These are phyloP conservation scores for Epizoanthus scotinus DNA, from an alignment of 92 coral and sea anemone genomes.

Conservation along the genomic window DNA sequence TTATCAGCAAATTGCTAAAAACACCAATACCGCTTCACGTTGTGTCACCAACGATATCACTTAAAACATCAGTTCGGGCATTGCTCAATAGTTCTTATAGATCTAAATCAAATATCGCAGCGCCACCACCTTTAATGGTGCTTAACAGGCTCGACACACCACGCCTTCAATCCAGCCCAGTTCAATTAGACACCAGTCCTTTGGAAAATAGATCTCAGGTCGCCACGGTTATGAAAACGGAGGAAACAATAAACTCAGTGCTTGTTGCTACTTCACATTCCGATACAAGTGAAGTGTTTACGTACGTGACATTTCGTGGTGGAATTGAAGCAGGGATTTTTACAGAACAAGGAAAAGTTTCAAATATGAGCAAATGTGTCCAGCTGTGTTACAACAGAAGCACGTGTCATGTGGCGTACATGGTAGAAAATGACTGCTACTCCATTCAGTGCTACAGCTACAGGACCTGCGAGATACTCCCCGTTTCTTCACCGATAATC, in stretches of 20 bases:
- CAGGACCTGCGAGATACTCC: constrained; percentile 79
- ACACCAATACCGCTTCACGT: neutral
- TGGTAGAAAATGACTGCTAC: constrained; percentile 76
- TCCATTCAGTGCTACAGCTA: constrained; percentile 89
- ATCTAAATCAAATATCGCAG: neutral
- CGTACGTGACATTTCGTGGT: constrained; percentile 72
- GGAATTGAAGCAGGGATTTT: constrained; percentile 78
- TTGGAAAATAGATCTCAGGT: neutral
- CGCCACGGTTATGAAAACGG: neutral
- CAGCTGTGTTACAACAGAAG: constrained; percentile 57
- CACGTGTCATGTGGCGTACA: constrained; percentile 81
- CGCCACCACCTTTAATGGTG: neutral
- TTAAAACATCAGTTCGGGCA: neutral
- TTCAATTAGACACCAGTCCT: constrained; percentile 28
- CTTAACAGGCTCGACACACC: constrained; percentile 23
- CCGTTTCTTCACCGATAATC: constrained; percentile 64
- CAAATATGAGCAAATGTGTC: constrained; percentile 72
- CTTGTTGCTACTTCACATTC: neutral
- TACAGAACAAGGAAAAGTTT: constrained; percentile 65
- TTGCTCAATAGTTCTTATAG: neutral
- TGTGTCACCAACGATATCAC: neutral
- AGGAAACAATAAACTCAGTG: neutral
- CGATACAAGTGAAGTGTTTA: constrained; percentile 62
- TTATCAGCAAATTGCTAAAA: neutral
- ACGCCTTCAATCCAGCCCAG: constrained; percentile 24